phyloP scores from a whole-genome alignment of 2,888 invertebrate species.

The Nematopogon swammerdamellus region DNA sequence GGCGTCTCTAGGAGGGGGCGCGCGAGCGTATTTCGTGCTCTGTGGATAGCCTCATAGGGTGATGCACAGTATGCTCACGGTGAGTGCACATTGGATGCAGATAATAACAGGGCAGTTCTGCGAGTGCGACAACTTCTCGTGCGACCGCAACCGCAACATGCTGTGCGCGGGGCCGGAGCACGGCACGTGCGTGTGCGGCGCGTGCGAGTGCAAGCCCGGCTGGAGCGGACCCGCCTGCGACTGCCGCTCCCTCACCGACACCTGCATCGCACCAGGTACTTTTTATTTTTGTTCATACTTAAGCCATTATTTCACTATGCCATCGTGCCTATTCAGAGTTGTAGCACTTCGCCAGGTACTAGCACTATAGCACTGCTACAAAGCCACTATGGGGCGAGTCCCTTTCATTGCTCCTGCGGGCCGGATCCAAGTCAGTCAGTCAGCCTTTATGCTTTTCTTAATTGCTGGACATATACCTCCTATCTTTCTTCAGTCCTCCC shows the following conservation, averaged over 20 bases:
- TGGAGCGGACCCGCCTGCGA: conserved; percentile 86
- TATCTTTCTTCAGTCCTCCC: too few species aligned
- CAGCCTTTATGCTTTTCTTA: too few species aligned
- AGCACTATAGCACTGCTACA: conserved; percentile 68
- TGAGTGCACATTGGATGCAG: too few species aligned
- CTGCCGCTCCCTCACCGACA: conserved; percentile 71
- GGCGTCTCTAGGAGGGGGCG: too few species aligned
- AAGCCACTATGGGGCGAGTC: conserved; percentile 67
- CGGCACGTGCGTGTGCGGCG: conserved; percentile 87
- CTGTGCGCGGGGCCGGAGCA: conserved; percentile 79
- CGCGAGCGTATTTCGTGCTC: too few species aligned
- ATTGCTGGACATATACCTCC: too few species aligned
- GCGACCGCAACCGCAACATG: conserved; percentile 78
- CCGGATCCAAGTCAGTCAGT: too few species aligned
- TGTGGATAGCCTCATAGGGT: too few species aligned
- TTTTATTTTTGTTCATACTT: too few species aligned
- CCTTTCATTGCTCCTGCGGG: conserved; percentile 77
- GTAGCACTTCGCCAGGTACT: conserved; percentile 87
- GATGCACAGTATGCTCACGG: too few species aligned
- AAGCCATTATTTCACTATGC: too few species aligned
- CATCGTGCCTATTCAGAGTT: too few species aligned
- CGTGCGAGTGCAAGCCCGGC: conserved; percentile 74
- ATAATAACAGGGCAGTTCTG: conserved; percentile 82
- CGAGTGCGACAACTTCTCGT: conserved; percentile 95
- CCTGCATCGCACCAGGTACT: conserved; percentile 71